Percentiles rank a stretch among this genome's conserved stretches.
These are phyloP conservation scores for Molorchus minor DNA, from an alignment of 2,888 invertebrate genomes.

Conservation along the genomic window DNA sequence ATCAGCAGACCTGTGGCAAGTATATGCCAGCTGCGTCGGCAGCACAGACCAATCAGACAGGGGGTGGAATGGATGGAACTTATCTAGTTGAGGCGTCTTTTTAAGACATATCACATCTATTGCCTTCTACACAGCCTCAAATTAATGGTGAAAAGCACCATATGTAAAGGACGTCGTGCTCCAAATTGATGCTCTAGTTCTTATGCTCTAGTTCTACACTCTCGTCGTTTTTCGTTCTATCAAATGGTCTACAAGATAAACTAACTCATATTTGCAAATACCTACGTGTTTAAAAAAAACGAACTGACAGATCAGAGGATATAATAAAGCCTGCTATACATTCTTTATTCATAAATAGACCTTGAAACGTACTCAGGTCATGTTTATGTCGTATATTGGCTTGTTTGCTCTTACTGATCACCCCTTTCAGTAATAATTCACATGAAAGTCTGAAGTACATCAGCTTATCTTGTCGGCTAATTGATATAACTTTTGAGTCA, in stretches of 20 bases:
- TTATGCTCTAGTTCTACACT: conserved; percentile 24
- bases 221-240: conserved; percentile 14
- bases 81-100: conserved; percentile 87
- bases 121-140: conserved; percentile 23
- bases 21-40: conserved; percentile 87
- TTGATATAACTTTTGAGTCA: conserved; percentile 32
- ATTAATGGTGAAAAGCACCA: background rate
- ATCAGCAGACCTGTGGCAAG: conserved; percentile 88
- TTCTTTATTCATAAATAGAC: no score
- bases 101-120: conserved; percentile 59
- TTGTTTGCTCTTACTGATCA: no score
- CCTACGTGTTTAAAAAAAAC: no score
- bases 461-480: conserved; percentile 23
- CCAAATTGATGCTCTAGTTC: conserved; percentile 18
- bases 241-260: conserved; percentile 6
- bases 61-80: conserved; percentile 85
- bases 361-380: no score
- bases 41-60: conserved; percentile 81
- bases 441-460: no score
- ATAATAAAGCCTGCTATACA: no score
- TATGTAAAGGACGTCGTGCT: conserved; percentile 5
- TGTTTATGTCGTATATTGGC: no score
- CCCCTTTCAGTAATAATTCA: no score
- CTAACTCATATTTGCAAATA: no score
- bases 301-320: no score